Evolutionary conservation across 2,113 vertebrate genomes (phyloP), one percentile per base, ranked within the genome.

Genomic region (Trogon surrucura): DNA sequence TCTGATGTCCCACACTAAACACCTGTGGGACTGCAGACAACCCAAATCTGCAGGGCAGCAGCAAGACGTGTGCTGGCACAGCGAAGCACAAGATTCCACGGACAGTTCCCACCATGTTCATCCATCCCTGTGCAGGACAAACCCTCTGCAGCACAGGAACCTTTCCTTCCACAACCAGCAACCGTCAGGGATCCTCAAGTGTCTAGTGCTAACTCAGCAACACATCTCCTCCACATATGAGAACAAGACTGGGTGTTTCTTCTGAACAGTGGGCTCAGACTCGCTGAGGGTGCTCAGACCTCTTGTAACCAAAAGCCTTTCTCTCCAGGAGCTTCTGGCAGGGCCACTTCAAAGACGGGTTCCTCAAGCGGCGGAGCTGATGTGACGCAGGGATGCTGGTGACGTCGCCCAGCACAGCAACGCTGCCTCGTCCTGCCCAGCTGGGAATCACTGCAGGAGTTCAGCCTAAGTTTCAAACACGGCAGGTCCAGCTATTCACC

Each of bases 151-250:
- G n/a, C 66, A 83, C 25, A 36, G 38, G 26, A 48, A 44, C 30
- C 26, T 54, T 34, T 60, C 23, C 41, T 48, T 30, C 70, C 51
- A 61, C 21, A 11, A 71, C 38, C 36, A 60, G 62, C 50, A 65
- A 20, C 1, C 1, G 8, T 5, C 2, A 0, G 34, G 38, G 51
- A 58, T 54, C 64, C 45, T 50, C 25, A 80, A 66, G 38, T 1
- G 8, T 10, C 69, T 19, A 11, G 11, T 14, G 30, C 34, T 44
- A n/a, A 71, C 7, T 23, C 41, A 72, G 38, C 64, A 34, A 0
- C 12, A 72, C 23, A 23, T 50, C 5, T 2, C 9, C 27, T 47
- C 15, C 19, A 47, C 32, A 36, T 5, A 11, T 0, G 34, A 54
- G 12, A 54, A 36, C 12, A 3, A 48, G 56, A 79, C 58, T 2